These are phyloP conservation scores for Eueides isabella DNA, from an alignment of 1,140 invertebrate species.

Conservation along the genomic window DNA sequence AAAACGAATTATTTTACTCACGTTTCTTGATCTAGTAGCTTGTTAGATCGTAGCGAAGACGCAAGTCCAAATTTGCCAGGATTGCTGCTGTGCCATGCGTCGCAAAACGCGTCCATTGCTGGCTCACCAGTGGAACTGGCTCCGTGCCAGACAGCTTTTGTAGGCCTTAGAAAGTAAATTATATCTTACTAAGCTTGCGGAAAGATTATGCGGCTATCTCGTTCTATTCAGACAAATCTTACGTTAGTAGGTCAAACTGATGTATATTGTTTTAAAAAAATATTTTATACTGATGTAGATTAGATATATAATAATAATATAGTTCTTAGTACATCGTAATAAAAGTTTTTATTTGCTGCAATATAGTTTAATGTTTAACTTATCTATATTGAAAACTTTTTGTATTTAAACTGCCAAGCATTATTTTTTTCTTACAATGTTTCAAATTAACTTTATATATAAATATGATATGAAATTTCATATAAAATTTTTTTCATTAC, in stretches of 20 bases:
- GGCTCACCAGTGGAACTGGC: constrained; percentile 91
- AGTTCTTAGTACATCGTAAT: too few relatives aligned
- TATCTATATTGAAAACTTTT: too few relatives aligned
- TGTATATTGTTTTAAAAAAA: neutral
- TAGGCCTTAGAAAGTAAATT: constrained; percentile 83
- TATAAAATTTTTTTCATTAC: too few relatives aligned
- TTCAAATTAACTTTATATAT: too few relatives aligned
- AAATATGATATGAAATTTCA: too few relatives aligned
- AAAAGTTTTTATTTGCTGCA: too few relatives aligned
- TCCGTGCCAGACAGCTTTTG: constrained; percentile 97
- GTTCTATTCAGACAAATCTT: neutral
- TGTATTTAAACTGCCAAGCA: too few relatives aligned
- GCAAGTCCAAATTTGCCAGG: constrained; percentile 91
- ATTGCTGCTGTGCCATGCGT: constrained; percentile 93
- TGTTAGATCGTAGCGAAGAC: constrained; percentile 90
- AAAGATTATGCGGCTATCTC: neutral
- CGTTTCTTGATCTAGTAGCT: constrained; percentile 90
- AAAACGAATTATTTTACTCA: constrained; percentile 42
- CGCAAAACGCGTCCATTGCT: constrained; percentile 94
- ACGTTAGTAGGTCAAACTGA: neutral
- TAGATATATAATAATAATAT: too few relatives aligned
- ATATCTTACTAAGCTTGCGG: constrained; percentile 6
- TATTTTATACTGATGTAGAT: too few relatives aligned
- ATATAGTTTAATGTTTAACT: too few relatives aligned
- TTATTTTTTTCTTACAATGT: too few relatives aligned